These are phyloP conservation scores for Acronicta psi DNA, from an alignment of 2,888 invertebrate genomes.

Conservation along the genomic window DNA sequence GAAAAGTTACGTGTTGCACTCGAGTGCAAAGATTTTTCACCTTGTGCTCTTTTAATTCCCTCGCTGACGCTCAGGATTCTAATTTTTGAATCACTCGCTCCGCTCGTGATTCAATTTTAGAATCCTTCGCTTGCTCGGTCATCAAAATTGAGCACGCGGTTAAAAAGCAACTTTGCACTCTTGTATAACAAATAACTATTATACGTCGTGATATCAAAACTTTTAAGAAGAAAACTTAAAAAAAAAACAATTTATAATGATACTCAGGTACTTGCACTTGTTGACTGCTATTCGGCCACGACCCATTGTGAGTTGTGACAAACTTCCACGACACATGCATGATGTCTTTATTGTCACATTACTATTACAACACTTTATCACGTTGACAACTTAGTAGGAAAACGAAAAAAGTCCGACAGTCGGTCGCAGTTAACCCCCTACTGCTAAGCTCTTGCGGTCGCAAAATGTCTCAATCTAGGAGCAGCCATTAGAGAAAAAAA, in stretches of 20 bases:
- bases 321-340: constrained; percentile 44
- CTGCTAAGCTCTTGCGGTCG: constrained; percentile 82
- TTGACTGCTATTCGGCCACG: constrained; percentile 33
- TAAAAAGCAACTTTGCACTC: no score
- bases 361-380: constrained; percentile 67
- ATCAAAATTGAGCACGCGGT: no score
- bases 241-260: neutral
- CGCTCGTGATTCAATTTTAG: no score
- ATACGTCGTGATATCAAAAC: no score
- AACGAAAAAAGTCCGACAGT: constrained; percentile 70
- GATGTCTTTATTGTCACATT: constrained; percentile 57
- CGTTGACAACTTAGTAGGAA: constrained; percentile 79
- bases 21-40: no score
- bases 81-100: no score
- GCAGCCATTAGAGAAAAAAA: constrained; percentile 67
- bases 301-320: constrained; percentile 17
- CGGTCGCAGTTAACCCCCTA: constrained; percentile 75
- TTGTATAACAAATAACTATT: no score
- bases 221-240: neutral
- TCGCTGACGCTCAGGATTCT: no score
- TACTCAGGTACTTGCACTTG: constrained; percentile 38
- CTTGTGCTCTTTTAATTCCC: no score
- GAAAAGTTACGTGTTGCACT: no score
- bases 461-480: constrained; percentile 83
- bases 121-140: no score